A percentile compares a stretch with the other conserved stretches of the same genome.
Evolutionary conservation across 2,888 invertebrate species (phyloP).

Genomic region (Artemia sinica): DNA sequence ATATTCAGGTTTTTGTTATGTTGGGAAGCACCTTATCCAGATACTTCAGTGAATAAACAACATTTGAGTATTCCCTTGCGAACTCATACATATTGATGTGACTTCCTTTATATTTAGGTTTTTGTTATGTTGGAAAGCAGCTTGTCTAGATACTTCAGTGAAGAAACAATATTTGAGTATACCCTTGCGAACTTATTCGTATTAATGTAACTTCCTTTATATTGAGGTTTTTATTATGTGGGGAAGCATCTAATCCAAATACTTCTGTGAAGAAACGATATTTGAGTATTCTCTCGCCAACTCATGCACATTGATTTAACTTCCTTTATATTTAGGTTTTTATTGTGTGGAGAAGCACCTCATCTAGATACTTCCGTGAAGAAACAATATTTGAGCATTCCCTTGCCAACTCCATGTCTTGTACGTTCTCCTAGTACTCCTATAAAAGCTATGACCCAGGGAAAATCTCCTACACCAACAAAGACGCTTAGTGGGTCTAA

Average conservation of each 20-base stretch:
- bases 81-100: background rate
- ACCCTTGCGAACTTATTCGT: background rate
- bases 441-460: background rate
- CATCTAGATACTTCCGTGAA: background rate
- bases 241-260: background rate
- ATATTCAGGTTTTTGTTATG: background rate
- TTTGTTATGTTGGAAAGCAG: background rate
- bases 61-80: background rate
- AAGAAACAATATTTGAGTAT: background rate
- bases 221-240: background rate
- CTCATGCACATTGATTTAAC: background rate
- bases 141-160: background rate
- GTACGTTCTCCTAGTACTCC: constrained; percentile 5
- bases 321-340: background rate
- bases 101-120: background rate
- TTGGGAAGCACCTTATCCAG: background rate
- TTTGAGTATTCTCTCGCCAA: background rate
- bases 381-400: background rate
- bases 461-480: constrained; percentile 7
- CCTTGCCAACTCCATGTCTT: background rate
- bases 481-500: background rate
- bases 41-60: background rate
- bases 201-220: too few species aligned
- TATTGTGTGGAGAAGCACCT: background rate
- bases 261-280: background rate